Base-by-base conservation (phyloP, 2,888 invertebrate genomes). In the Lithophane leautieri region DNA sequence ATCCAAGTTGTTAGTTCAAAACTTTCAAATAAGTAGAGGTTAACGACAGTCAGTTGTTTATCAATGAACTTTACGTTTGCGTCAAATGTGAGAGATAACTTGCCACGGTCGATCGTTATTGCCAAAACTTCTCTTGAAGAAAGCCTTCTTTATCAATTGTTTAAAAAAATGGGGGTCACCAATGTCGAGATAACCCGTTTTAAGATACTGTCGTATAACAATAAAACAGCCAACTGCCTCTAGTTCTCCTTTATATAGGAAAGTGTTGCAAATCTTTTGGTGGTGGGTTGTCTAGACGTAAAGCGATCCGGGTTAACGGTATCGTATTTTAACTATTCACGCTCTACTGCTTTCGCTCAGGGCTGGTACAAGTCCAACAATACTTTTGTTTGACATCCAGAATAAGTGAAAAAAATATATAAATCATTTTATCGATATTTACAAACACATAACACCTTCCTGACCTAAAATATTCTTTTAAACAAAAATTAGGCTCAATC, bases 261-360 rank as follows among this genome's bases (percentile, higher is more conserved):
- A 80, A 81, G 54, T 89, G 70, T 89, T 88, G 86, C 88, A 80
- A 90, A 90, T 74, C 80, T 83, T 76, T 83, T 71, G 78, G 87
- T 85, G 76, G 88, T 86, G 86, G 81, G 81, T 74, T 80, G 85
- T 73, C 89, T 90, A 85, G 86, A 87, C 86, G 86, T 91, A 93
- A 93, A 79, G 74, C 78, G 88, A 93, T 90, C 88, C 86, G 73
- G 81, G 85, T 86, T 87, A 85, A 89, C 84, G 88, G 91, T 93
- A 91, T 93, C 91, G 86, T 89, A 90, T 93, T 90, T 88, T 89
- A 88, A 86, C 88, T 82, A 86, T 89, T 91, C 86, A 92, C 91
- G 91, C 89, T 91, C 89, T 86, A 79, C 50, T 89, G 89, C 77
- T 82, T 86, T 76, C 75, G 73, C 79, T 77, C 85, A 93, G 91